Evolutionary conservation across 2,797 vertebrate species (phyloP).

Genomic region (Poeciliopsis paucimaculata): DNA sequence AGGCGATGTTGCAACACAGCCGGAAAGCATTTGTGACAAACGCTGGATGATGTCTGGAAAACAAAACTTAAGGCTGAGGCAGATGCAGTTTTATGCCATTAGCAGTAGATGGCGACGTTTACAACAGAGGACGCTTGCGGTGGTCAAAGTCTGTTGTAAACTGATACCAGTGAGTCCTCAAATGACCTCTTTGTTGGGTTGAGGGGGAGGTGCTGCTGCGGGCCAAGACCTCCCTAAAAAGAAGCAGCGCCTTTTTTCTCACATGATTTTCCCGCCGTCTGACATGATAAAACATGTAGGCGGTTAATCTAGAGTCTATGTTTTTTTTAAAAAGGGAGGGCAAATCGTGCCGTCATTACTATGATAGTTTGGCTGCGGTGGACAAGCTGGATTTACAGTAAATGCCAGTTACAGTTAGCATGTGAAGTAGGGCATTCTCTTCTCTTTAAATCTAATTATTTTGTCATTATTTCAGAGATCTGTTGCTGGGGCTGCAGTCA

Average conservation of each 20-base stretch:
- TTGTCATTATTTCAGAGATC: not conserved
- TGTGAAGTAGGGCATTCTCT: not conserved
- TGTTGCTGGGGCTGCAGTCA: not conserved
- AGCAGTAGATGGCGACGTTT: conserved; percentile 44
- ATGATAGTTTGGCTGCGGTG: not conserved
- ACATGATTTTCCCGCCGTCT: not conserved
- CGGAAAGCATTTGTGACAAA: conserved; percentile 33
- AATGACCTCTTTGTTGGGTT: conserved; percentile 5
- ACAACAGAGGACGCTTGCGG: not conserved
- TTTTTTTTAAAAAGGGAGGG: not conserved
- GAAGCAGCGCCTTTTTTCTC: not conserved
- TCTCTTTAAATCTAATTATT: not conserved
- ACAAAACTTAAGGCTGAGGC: rapidly evolving
- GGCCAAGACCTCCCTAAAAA: conserved; percentile 7
- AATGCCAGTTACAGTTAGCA: not conserved
- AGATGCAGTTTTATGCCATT: not conserved
- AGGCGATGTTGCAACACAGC: conserved; percentile 30
- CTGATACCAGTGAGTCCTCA: conserved; percentile 51
- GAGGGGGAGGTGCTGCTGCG: not conserved
- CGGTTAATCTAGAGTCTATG: not conserved
- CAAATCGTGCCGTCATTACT: not conserved
- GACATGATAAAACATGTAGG: conserved; percentile 5
- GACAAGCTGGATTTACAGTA: conserved; percentile 37
- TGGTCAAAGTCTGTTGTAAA: conserved; percentile 17
- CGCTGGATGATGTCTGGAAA: not conserved